Conservation (phyloP, 1,140 invertebrate species). For the Drosophila punjabiensis region DNA sequence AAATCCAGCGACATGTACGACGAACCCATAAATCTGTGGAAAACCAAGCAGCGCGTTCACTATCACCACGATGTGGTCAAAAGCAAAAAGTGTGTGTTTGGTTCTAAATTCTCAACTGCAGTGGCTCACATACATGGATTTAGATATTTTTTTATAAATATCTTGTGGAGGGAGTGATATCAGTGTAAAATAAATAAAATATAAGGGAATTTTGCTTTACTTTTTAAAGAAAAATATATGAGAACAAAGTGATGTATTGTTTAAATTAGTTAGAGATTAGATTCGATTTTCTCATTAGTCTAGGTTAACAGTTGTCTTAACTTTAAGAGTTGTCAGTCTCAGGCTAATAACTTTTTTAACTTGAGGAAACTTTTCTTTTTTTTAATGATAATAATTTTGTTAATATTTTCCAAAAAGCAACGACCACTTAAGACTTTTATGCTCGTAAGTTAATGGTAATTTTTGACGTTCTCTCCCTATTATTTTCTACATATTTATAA, state of each 20-base stretch:
- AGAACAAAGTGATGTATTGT: not conserved
- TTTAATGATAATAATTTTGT: not conserved
- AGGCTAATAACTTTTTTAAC: not conserved
- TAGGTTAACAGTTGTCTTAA: not conserved
- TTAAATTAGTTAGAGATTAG: not conserved
- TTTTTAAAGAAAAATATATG: not conserved
- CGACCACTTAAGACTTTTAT: not conserved
- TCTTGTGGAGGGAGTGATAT: not conserved
- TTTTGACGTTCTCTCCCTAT: not conserved
- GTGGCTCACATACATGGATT: conserved; percentile 24
- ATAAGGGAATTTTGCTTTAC: not conserved
- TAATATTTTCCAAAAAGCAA: not conserved
- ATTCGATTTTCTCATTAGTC: not conserved
- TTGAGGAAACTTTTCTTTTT: not conserved
- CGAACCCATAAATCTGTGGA: conserved; percentile 72
- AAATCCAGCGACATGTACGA: conserved; percentile 57
- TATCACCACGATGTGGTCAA: conserved; percentile 68
- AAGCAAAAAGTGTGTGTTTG: conserved; percentile 63
- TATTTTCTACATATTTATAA: not conserved
- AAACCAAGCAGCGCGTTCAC: conserved; percentile 78
- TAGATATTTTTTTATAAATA: conserved; percentile 3
- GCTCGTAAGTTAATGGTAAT: not conserved
- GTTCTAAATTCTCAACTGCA: conserved; percentile 3
- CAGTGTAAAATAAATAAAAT: not conserved
- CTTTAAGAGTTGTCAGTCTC: too few relatives aligned